Conservation (phyloP, 2,888 invertebrate species). For the Tuberolachnus salignus region DNA sequence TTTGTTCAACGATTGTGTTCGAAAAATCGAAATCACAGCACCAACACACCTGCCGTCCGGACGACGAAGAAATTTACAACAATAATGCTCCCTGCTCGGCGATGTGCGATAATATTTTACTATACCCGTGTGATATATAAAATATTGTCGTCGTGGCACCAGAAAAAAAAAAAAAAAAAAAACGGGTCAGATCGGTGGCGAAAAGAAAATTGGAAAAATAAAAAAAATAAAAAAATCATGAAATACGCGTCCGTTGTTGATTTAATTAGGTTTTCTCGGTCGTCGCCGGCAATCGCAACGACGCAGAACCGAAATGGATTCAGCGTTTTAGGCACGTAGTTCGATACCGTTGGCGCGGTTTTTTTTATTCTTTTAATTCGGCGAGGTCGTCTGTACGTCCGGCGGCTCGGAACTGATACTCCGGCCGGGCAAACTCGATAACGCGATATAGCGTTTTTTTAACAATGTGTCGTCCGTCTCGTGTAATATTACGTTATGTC, state of each 20-base stretch:
- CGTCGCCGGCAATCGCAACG: background rate
- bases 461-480: too few species aligned
- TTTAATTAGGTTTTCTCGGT: constrained; percentile 49
- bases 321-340: constrained; percentile 19
- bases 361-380: too few species aligned
- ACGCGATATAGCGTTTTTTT: too few species aligned
- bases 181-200: constrained; percentile 7
- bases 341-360: constrained; percentile 40
- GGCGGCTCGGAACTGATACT: background rate
- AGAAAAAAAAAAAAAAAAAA: too few species aligned
- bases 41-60: background rate
- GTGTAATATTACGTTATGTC: too few species aligned
- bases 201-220: too few species aligned
- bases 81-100: background rate
- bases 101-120: too few species aligned
- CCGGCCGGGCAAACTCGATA: too few species aligned
- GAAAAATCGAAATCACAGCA: constrained; percentile 22
- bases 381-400: constrained; percentile 15
- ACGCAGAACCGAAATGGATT: constrained; percentile 18
- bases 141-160: constrained; percentile 9
- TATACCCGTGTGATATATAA: too few species aligned
- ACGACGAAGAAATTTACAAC: too few species aligned
- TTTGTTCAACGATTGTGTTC: background rate
- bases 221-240: background rate
- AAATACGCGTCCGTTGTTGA: constrained; percentile 37